Evolutionary conservation across 2,888 invertebrate species (phyloP).

Genomic region (Amblyteles armatorius): DNA sequence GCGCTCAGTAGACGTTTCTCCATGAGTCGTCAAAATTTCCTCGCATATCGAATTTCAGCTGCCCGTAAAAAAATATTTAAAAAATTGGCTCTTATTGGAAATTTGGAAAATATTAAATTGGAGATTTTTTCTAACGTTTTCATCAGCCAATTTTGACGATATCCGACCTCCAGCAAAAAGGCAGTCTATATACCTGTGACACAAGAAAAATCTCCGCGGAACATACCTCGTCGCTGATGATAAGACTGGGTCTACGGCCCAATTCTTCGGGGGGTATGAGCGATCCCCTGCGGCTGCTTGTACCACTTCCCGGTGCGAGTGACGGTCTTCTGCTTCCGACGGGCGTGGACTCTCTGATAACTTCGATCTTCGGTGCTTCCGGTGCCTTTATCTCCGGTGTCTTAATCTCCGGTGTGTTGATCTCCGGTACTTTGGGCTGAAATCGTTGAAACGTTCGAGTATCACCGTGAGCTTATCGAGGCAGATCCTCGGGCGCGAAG

Average conservation of each 20-base stretch:
- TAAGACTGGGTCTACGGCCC: constrained; percentile 94
- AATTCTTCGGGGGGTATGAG: constrained; percentile 95
- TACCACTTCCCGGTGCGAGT: constrained; percentile 88
- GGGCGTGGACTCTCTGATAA: constrained; percentile 92
- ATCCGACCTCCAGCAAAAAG: constrained; percentile 43
- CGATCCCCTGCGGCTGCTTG: constrained; percentile 92
- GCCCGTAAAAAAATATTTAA: too few species aligned
- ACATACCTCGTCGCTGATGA: constrained; percentile 97
- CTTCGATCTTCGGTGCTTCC: constrained; percentile 94
- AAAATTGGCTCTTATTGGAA: too few species aligned
- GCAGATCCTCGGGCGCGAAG: constrained; percentile 35
- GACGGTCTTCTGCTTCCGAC: constrained; percentile 91
- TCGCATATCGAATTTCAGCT: neutral
- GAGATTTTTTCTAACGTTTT: neutral
- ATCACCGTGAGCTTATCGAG: neutral
- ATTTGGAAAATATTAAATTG: too few species aligned
- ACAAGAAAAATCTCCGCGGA: constrained; percentile 71
- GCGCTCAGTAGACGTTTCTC: neutral
- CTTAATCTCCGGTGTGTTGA: constrained; percentile 86
- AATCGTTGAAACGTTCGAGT: constrained; percentile 27
- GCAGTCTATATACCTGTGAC: constrained; percentile 62
- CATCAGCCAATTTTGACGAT: neutral
- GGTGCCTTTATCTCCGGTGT: constrained; percentile 87
- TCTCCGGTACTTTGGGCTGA: constrained; percentile 86
- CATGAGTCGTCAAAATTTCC: neutral